Percentiles rank a stretch among this genome's conserved stretches.
phyloP scores from a whole-genome alignment of 2,113 vertebrate species.

The Turdus rufiventris region DNA sequence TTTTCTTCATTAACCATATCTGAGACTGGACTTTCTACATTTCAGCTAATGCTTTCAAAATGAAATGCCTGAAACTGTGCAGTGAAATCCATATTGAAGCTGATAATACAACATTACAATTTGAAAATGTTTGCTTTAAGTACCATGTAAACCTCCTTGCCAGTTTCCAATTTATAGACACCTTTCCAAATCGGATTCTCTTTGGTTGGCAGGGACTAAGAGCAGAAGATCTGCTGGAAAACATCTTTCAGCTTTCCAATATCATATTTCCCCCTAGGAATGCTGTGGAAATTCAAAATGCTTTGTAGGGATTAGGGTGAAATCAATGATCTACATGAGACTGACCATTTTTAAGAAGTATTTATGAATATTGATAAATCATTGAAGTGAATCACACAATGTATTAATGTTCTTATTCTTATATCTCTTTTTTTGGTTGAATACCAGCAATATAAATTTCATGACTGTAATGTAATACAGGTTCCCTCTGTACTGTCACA shows the following conservation, averaged over 20 bases:
- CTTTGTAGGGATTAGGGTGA: background rate
- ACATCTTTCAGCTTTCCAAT: background rate
- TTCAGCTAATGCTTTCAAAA: background rate
- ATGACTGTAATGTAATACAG: background rate
- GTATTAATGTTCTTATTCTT: background rate
- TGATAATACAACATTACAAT: background rate
- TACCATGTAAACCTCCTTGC: background rate
- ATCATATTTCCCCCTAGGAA: background rate
- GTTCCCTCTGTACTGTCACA: background rate
- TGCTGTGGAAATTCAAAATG: background rate
- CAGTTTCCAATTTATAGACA: background rate
- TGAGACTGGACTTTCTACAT: background rate
- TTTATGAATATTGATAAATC: background rate
- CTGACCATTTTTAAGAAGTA: background rate
- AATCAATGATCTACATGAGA: background rate
- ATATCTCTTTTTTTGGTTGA: background rate
- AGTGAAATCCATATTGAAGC: background rate
- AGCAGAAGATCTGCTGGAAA: background rate
- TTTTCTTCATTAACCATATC: background rate
- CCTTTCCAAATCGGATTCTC: background rate
- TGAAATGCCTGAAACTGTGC: background rate
- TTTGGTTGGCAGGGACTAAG: background rate
- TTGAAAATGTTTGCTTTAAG: background rate
- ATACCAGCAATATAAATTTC: background rate
- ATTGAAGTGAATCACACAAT: accelerated